A percentile compares a stretch with the other conserved stretches of the same genome.
Conservation (phyloP, 2,113 vertebrate genomes). For the Saccopteryx leptura region DNA sequence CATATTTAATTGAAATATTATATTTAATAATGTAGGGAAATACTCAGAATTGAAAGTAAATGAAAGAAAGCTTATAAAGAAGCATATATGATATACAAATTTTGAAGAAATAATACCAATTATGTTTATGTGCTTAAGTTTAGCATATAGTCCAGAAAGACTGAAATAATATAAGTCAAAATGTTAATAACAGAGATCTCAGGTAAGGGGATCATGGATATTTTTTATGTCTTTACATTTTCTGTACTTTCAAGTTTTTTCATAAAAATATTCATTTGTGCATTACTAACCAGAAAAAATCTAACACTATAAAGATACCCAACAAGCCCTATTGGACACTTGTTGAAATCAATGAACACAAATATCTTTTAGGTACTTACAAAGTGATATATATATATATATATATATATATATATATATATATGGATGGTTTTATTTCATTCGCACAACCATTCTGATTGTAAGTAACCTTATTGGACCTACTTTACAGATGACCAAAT, state of each 20-base stretch:
- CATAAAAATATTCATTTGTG: neutral
- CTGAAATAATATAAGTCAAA: neutral
- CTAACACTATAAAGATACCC: neutral
- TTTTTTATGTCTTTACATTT: neutral
- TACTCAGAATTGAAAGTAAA: neutral
- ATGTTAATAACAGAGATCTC: neutral
- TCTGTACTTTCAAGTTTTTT: neutral
- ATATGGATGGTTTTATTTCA: neutral
- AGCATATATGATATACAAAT: neutral
- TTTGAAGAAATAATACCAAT: slow-evolving; percentile 16
- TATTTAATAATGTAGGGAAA: neutral
- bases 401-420: neutral
- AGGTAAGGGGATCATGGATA: neutral
- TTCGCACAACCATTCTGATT: neutral
- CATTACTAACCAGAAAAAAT: neutral
- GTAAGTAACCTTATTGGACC: neutral
- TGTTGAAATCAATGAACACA: neutral
- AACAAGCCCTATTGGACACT: neutral
- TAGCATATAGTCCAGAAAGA: neutral
- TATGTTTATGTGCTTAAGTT: neutral
- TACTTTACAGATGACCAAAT: neutral
- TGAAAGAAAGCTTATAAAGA: neutral
- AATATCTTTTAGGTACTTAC: neutral
- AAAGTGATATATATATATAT: neutral
- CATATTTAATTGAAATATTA: neutral